A percentile compares a stretch with the other conserved stretches of the same genome.
phyloP scores from a whole-genome alignment of 2,888 invertebrate genomes.

The Calameuta filiformis region DNA sequence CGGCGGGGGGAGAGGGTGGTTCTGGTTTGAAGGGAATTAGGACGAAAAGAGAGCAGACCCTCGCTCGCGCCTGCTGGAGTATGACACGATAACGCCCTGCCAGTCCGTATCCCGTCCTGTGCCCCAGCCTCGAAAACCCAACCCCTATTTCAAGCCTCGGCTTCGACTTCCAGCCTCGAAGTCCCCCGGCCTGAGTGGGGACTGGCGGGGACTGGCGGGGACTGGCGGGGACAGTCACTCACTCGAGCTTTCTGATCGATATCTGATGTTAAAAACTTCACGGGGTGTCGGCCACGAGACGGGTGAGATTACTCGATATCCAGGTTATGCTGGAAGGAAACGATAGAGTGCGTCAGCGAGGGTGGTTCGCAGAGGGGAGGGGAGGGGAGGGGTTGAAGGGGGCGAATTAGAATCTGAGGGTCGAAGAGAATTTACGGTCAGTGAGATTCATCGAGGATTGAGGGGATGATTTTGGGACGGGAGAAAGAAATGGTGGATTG shows the following conservation, averaged over 20 bases:
- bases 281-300: conserved; percentile 10
- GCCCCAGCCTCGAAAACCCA: background rate
- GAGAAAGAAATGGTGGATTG: background rate
- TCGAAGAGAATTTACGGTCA: background rate
- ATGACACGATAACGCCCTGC: conserved; percentile 45
- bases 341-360: background rate
- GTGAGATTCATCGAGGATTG: background rate
- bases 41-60: conserved; percentile 40
- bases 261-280: conserved; percentile 38
- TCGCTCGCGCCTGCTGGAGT: conserved; percentile 36
- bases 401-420: background rate
- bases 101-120: conserved; percentile 8
- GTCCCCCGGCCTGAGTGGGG: background rate
- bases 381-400: background rate
- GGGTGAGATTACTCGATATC: background rate
- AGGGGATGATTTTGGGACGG: background rate
- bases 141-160: conserved; percentile 20
- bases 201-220: too few relatives aligned
- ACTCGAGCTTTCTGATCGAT: conserved; percentile 36
- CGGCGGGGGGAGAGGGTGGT: conserved; percentile 25
- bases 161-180: conserved; percentile 28
- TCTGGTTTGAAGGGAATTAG: conserved; percentile 47
- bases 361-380: too few relatives aligned
- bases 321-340: background rate
- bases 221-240: background rate